A percentile compares a stretch with the other conserved stretches of the same genome.
These are phyloP conservation scores for Chironex yamaguchii DNA, from an alignment of 30 jellyfish, hydroid and myxozoan genomes.

Conservation along the genomic window DNA sequence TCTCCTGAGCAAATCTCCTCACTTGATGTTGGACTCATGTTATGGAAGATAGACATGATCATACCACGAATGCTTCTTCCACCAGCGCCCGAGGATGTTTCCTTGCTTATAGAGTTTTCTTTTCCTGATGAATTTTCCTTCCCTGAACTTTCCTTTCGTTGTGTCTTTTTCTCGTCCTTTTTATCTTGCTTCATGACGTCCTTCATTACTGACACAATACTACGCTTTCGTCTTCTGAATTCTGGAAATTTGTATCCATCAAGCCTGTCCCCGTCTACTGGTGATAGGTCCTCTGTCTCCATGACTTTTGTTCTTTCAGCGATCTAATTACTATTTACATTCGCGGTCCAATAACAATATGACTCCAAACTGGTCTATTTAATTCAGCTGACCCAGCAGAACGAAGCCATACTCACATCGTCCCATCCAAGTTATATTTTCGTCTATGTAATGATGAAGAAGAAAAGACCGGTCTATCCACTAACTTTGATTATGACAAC, in stretches of 20 bases:
- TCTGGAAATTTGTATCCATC: slow-evolving; percentile 48
- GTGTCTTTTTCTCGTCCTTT: background rate
- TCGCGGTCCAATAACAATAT: background rate
- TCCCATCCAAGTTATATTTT: too few relatives aligned
- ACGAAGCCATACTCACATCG: too few relatives aligned
- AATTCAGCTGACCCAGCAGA: too few relatives aligned
- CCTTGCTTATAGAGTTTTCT: too few relatives aligned
- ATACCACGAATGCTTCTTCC: background rate
- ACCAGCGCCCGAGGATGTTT: background rate
- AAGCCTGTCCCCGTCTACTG: background rate
- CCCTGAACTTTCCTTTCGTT: background rate
- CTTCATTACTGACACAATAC: slow-evolving; percentile 73
- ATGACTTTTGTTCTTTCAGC: background rate
- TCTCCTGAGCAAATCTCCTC: slow-evolving; percentile 62
- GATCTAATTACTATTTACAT: background rate
- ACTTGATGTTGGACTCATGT: slow-evolving; percentile 34
- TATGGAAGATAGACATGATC: background rate
- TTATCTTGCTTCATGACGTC: background rate
- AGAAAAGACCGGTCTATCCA: too few relatives aligned
- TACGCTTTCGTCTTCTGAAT: slow-evolving; percentile 70
- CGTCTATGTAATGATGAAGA: too few relatives aligned
- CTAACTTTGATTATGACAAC: too few relatives aligned
- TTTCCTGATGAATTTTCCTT: too few relatives aligned
- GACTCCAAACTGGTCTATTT: background rate
- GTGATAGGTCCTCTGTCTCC: background rate